These are phyloP conservation scores for Otis tarda DNA, from an alignment of 2,113 vertebrate species.

Conservation along the genomic window DNA sequence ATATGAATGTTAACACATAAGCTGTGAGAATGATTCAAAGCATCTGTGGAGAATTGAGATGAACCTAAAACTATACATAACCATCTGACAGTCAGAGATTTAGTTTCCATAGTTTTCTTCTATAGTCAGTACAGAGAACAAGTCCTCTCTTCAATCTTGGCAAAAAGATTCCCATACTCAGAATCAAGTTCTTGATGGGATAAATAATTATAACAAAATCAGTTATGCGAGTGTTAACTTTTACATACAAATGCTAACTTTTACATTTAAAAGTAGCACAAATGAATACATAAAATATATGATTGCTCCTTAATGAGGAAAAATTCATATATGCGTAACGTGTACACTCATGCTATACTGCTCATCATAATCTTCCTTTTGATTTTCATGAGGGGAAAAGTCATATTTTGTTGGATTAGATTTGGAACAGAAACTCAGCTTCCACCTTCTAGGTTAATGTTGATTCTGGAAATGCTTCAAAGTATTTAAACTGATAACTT, in stretches of 20 bases:
- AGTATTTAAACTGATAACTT: not conserved
- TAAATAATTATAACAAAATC: not conserved
- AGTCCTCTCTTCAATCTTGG: not conserved
- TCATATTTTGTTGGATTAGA: not conserved
- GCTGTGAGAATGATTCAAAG: not conserved
- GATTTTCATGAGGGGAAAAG: not conserved
- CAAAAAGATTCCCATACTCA: not conserved
- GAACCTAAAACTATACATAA: not conserved
- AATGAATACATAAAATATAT: not conserved
- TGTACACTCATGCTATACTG: not conserved
- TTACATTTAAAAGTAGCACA: not conserved
- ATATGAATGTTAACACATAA: not conserved
- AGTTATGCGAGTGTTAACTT: not conserved
- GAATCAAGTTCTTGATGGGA: not conserved
- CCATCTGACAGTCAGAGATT: not conserved
- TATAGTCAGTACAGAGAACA: not conserved
- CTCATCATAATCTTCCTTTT: not conserved
- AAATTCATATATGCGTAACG: not conserved
- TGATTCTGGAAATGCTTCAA: slow-evolving; percentile 3
- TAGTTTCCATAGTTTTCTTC: not conserved
- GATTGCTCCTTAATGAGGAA: not conserved
- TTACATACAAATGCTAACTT: not conserved
- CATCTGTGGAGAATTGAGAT: not conserved
- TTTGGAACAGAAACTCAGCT: not conserved
- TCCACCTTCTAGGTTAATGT: not conserved